These are phyloP conservation scores for Amia ocellicauda DNA, from an alignment of 2,113 vertebrate species.

Conservation along the genomic window DNA sequence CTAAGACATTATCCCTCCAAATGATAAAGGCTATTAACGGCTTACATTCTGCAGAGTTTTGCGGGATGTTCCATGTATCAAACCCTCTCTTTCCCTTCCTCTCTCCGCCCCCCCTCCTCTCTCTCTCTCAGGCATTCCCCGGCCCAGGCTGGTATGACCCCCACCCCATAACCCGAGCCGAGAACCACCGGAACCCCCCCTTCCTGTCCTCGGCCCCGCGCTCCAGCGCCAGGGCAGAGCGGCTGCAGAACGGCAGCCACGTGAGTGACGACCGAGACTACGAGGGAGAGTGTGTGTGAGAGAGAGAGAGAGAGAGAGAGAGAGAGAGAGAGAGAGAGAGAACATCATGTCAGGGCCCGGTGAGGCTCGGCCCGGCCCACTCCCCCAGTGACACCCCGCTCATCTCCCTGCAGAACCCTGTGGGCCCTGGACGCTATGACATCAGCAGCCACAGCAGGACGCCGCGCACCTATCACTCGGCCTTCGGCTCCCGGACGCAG, in stretches of 20 bases:
- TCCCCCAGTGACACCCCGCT: no score
- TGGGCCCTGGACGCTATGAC: conserved; percentile 63
- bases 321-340: no score
- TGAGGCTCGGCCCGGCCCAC: no score
- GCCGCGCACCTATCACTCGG: conserved; percentile 41
- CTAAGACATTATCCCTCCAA: no score
- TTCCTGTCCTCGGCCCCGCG: conserved; percentile 60
- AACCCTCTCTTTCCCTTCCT: not conserved
- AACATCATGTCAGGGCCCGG: no score
- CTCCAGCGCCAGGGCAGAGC: conserved; percentile 17
- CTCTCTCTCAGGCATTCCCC: conserved; percentile 33
- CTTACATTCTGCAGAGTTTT: no score
- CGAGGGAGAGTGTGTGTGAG: no score
- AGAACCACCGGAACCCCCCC: conserved; percentile 31
- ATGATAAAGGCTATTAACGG: no score
- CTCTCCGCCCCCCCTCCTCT: not conserved
- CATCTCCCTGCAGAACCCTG: conserved; percentile 62
- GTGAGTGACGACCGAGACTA: conserved; percentile 45
- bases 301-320: no score
- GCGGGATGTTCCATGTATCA: no score
- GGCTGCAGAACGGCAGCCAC: conserved; percentile 31
- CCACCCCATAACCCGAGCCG: conserved; percentile 21
- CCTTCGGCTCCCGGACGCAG: conserved; percentile 39
- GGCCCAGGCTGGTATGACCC: conserved; percentile 51
- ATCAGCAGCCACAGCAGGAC: conserved; percentile 37